A percentile compares a stretch with the other conserved stretches of the same genome.
These are phyloP conservation scores for Simalia tracyae DNA, from an alignment of 2,797 vertebrate species.

Conservation along the genomic window DNA sequence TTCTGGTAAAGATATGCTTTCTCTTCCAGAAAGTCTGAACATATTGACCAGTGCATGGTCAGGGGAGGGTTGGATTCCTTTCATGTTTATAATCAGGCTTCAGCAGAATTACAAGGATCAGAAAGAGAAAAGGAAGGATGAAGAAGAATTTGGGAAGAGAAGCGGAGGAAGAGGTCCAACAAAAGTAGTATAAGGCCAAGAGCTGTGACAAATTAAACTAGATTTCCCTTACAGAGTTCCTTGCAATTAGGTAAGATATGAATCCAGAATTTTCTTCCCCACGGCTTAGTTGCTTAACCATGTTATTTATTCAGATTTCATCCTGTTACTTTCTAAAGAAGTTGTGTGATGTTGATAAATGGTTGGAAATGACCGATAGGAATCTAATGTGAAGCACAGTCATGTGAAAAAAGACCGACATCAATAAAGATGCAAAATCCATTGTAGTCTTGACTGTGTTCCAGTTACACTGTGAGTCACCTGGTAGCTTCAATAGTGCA, in stretches of 20 bases:
- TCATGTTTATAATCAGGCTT: background rate
- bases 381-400: background rate
- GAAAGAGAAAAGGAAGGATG: background rate
- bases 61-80: background rate
- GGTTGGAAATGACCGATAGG: background rate
- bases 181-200: background rate
- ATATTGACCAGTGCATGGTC: background rate
- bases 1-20: background rate
- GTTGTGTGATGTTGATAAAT: conserved; percentile 4
- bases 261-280: background rate
- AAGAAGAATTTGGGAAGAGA: background rate
- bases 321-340: conserved; percentile 7
- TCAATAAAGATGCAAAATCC: conserved; percentile 33
- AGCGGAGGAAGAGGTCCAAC: background rate
- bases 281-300: too few relatives aligned
- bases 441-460: conserved; percentile 21
- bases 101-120: background rate
- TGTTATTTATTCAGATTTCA: background rate
- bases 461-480: background rate
- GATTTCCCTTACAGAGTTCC: background rate
- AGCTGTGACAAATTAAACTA: background rate
- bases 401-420: conserved; percentile 17
- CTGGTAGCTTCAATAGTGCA: conserved; percentile 34
- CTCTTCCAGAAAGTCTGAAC: background rate
- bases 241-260: background rate